Evolutionary conservation across 2,113 vertebrate species (phyloP).

Genomic region (Rallus limicola): DNA sequence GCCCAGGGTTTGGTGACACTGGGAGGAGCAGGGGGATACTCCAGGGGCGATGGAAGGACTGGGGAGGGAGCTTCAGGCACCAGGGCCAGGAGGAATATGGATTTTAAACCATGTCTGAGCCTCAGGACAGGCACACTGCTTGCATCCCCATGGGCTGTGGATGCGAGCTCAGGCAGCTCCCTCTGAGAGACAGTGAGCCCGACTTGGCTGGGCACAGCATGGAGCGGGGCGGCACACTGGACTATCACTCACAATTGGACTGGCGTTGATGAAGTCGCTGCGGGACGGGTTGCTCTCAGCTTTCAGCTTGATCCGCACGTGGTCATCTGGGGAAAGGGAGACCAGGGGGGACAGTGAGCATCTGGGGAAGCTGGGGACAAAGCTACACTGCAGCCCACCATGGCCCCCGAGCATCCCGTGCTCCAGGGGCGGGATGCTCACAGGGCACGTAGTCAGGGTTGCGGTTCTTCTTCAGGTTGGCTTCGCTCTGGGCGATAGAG

Average conservation of each 20-base stretch:
- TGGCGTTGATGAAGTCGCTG: constrained; percentile 97
- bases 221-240: neutral
- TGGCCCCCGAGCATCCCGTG: rapidly evolving
- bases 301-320: constrained; percentile 94
- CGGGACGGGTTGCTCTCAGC: constrained; percentile 85
- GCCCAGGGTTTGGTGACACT: neutral
- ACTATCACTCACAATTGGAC: constrained; percentile 87
- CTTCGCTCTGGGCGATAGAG: constrained; percentile 77
- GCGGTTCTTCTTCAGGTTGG: constrained; percentile 92
- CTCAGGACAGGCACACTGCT: neutral
- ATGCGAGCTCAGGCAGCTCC: neutral
- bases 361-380: neutral
- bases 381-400: rapidly evolving
- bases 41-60: neutral
- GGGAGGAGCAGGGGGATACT: neutral
- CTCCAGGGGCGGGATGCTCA: constrained; percentile 71
- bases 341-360: neutral
- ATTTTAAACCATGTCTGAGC: neutral
- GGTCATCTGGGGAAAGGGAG: constrained; percentile 82
- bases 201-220: neutral
- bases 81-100: neutral
- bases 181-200: neutral
- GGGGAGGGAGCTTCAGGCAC: neutral
- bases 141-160: neutral
- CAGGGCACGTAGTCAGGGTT: constrained; percentile 89